Conservation (phyloP, 2,797 vertebrate genomes). For the Emydoidea blandingii region DNA sequence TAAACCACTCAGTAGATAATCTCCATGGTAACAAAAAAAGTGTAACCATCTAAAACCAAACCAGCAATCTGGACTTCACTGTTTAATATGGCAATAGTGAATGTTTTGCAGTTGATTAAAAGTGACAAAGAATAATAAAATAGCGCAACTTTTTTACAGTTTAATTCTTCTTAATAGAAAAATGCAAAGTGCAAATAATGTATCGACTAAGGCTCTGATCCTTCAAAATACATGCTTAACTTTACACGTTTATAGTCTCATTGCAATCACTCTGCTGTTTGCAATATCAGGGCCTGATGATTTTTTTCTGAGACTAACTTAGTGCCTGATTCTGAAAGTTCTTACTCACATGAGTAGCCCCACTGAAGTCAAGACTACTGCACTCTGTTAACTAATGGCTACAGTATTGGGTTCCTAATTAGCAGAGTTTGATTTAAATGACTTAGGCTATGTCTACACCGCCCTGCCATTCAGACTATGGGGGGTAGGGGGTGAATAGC, state of each 20-base stretch:
- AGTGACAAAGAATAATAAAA: conserved; percentile 67
- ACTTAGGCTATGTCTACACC: not conserved
- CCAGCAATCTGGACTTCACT: conserved; percentile 77
- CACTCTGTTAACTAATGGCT: conserved; percentile 6
- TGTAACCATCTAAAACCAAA: conserved; percentile 87
- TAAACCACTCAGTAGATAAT: conserved; percentile 91
- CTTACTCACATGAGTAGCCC: not conserved
- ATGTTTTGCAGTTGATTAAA: conserved; percentile 80
- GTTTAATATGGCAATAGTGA: conserved; percentile 72
- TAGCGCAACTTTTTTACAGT: not conserved
- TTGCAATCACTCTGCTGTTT: conserved; percentile 20
- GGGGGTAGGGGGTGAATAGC: not conserved
- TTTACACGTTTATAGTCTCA: not conserved
- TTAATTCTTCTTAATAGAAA: conserved; percentile 23
- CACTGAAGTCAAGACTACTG: not conserved
- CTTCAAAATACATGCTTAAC: conserved; percentile 39
- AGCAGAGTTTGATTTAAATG: conserved; percentile 22
- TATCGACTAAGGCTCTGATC: not conserved
- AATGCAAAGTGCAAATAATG: not conserved
- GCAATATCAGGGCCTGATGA: not conserved
- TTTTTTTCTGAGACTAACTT: not conserved
- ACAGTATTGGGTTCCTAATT: conserved; percentile 1
- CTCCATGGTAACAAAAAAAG: conserved; percentile 92
- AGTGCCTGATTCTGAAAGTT: not conserved
- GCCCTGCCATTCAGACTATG: not conserved